A percentile compares a stretch with the other conserved stretches of the same genome.
Evolutionary conservation across 2,113 vertebrate genomes (phyloP).

Genomic region (Pithys albifrons): DNA sequence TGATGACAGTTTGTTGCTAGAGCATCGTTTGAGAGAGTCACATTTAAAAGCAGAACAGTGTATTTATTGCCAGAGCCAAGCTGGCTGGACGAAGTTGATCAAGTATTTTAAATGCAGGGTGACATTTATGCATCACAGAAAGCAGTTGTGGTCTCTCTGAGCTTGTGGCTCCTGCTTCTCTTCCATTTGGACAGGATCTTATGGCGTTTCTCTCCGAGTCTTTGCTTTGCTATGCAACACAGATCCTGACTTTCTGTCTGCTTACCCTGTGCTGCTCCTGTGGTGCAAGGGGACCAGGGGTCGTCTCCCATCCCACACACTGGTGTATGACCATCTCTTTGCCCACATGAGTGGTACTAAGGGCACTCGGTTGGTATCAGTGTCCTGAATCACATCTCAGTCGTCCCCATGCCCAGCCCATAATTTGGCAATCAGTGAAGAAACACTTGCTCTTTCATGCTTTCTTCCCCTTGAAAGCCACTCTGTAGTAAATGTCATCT

Average conservation of each 20-base stretch:
- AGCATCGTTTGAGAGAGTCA: not conserved
- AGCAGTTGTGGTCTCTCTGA: not conserved
- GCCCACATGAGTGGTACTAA: not conserved
- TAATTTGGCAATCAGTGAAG: not conserved
- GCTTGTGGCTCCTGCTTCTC: not conserved
- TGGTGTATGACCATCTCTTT: not conserved
- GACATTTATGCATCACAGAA: not conserved
- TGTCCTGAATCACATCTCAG: not conserved
- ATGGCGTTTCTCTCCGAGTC: not conserved
- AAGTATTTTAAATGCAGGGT: not conserved
- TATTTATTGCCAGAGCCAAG: not conserved
- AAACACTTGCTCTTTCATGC: not conserved
- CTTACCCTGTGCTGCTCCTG: not conserved
- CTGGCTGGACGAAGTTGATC: not conserved
- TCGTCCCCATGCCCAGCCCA: fast-evolving
- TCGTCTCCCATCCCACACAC: not conserved
- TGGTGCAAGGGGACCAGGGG: not conserved
- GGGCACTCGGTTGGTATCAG: not conserved
- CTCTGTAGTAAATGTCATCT: not conserved
- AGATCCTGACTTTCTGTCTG: not conserved
- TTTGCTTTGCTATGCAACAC: not conserved
- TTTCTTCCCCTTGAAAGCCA: not conserved
- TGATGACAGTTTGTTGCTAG: not conserved
- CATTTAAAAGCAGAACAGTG: not conserved
- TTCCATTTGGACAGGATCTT: not conserved